Percentiles rank a stretch among this genome's conserved stretches.
Conservation (phyloP, 2,888 invertebrate genomes). For the Axea sp. region DNA sequence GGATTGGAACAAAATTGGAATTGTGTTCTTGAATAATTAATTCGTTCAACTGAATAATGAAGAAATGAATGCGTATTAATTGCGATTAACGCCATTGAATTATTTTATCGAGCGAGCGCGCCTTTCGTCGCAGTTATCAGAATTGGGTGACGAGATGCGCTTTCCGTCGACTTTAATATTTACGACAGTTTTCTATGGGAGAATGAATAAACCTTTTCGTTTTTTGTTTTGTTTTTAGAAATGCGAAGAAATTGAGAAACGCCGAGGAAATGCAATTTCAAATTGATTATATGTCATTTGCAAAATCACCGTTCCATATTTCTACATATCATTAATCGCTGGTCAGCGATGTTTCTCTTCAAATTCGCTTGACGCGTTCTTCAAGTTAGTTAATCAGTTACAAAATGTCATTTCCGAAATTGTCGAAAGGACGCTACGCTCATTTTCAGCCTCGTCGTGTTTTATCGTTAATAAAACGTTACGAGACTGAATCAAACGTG, state of each 20-base stretch:
- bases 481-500: too few relatives aligned
- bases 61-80: slow-evolving; percentile 37
- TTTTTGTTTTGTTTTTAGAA: slow-evolving; percentile 35
- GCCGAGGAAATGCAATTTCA: background rate
- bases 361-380: too few relatives aligned
- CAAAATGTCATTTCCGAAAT: too few relatives aligned
- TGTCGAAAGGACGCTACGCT: too few relatives aligned
- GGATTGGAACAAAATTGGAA: slow-evolving; percentile 2
- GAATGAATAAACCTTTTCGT: too few relatives aligned
- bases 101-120: too few relatives aligned
- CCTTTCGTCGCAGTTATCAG: slow-evolving; percentile 28
- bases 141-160: slow-evolving; percentile 34
- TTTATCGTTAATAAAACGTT: too few relatives aligned
- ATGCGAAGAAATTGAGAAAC: slow-evolving; percentile 23
- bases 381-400: too few relatives aligned
- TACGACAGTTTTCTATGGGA: slow-evolving; percentile 21
- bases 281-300: background rate
- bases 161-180: slow-evolving; percentile 35
- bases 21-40: slow-evolving; percentile 12
- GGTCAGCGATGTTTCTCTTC: too few relatives aligned
- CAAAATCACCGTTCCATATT: too few relatives aligned
- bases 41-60: slow-evolving; percentile 23
- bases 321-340: too few relatives aligned
- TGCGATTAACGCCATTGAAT: background rate
- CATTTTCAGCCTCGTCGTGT: too few relatives aligned